Percentiles rank a stretch among this genome's conserved stretches.
Conservation (phyloP, 2,113 vertebrate genomes). For the Spea multiplicata region DNA sequence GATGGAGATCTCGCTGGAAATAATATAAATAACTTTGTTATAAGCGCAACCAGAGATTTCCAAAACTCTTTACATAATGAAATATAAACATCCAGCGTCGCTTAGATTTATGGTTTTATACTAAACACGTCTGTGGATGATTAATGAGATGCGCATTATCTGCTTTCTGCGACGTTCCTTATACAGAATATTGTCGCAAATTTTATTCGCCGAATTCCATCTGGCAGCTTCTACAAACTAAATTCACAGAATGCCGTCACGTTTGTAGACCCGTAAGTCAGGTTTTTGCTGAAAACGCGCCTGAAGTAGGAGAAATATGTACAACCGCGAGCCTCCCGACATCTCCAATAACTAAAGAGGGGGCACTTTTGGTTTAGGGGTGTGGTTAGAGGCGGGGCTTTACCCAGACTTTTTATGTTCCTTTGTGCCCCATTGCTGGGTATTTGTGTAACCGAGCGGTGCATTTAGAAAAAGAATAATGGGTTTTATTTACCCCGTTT, state of each 20-base stretch:
- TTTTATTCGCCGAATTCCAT: background rate
- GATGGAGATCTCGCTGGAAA: background rate
- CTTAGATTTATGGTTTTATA: conserved; percentile 20
- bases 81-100: conserved; percentile 12
- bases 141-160: conserved; percentile 1
- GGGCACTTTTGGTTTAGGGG: no score
- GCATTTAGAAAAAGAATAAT: no score
- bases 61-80: background rate
- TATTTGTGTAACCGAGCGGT: no score
- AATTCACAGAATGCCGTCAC: background rate
- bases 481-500: no score
- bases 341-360: no score
- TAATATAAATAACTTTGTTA: background rate
- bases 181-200: background rate
- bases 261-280: background rate
- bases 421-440: no score
- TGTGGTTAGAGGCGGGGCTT: no score
- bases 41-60: background rate
- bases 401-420: no score
- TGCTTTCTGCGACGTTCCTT: background rate
- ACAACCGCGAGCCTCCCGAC: no score
- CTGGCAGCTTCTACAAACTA: background rate
- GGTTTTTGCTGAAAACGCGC: no score
- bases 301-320: no score
- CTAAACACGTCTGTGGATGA: conserved; percentile 10